phyloP scores from a whole-genome alignment of 1,140 invertebrate species.

The Drosophila mojavensis region DNA sequence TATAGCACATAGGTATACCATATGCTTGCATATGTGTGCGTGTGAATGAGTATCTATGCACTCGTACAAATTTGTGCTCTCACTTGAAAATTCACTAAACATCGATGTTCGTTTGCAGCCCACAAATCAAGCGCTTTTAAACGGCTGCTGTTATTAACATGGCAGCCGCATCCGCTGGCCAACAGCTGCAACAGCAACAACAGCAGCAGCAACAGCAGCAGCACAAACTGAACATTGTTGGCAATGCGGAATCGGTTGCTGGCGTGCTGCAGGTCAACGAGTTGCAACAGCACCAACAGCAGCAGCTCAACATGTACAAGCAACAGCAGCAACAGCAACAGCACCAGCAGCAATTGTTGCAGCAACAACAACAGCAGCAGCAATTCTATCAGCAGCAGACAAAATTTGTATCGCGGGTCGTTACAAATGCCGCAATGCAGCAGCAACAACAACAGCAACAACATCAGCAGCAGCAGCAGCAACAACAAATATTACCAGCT shows the following conservation, averaged over 20 bases:
- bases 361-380: constrained; percentile 55
- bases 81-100: constrained; percentile 12
- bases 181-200: constrained; percentile 70
- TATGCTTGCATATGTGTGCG: too few species aligned
- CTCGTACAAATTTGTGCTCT: not conserved
- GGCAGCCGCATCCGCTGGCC: constrained; percentile 82
- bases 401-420: constrained; percentile 80
- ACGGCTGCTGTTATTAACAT: constrained; percentile 71
- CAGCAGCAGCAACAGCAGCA: constrained; percentile 63
- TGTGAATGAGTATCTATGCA: not conserved
- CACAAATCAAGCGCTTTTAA: constrained; percentile 55
- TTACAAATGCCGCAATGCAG: constrained; percentile 71
- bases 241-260: constrained; percentile 59
- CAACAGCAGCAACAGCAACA: constrained; percentile 64
- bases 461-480: constrained; percentile 22
- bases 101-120: constrained; percentile 49
- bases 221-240: constrained; percentile 72
- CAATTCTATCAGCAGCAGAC: constrained; percentile 68
- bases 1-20: too few species aligned
- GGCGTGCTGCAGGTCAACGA: constrained; percentile 45
- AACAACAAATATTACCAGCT: constrained; percentile 66
- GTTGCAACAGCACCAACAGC: constrained; percentile 62
- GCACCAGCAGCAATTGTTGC: constrained; percentile 62
- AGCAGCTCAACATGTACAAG: constrained; percentile 48
- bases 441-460: constrained; percentile 54